Evolutionary conservation across 1,140 invertebrate genomes (phyloP).

Genomic region (Rhopalosiphum padi): DNA sequence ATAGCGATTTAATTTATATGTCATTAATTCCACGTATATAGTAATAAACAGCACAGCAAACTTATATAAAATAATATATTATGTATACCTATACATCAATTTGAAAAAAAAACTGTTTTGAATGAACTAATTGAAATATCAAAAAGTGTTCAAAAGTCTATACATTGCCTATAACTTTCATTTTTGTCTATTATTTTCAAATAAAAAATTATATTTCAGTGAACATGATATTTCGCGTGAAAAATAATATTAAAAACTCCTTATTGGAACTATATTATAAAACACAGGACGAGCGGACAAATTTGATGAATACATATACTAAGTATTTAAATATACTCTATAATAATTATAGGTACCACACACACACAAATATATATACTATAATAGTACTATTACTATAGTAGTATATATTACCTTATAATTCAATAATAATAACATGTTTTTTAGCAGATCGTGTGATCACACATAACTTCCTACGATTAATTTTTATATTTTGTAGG

Average conservation of each 20-base stretch:
- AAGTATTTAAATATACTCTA: neutral
- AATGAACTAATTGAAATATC: neutral
- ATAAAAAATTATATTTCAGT: neutral
- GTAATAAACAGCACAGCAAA: too few relatives aligned
- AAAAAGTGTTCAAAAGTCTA: neutral
- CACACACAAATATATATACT: too few relatives aligned
- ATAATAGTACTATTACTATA: neutral
- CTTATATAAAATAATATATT: too few relatives aligned
- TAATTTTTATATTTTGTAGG: neutral
- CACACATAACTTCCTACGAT: neutral
- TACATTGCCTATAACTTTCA: neutral
- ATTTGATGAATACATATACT: neutral
- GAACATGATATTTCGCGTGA: too few relatives aligned
- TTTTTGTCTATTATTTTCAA: neutral
- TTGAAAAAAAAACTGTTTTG: neutral
- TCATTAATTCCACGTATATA: too few relatives aligned
- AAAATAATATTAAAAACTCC: neutral
- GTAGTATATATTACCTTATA: neutral
- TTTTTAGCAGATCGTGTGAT: neutral
- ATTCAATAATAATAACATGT: neutral
- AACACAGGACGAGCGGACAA: neutral
- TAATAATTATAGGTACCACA: too few relatives aligned
- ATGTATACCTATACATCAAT: too few relatives aligned
- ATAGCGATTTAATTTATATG: neutral
- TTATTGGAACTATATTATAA: neutral